A percentile compares a stretch with the other conserved stretches of the same genome.
These are phyloP conservation scores for Eolophus roseicapilla DNA, from an alignment of 2,113 vertebrate genomes.

Conservation along the genomic window DNA sequence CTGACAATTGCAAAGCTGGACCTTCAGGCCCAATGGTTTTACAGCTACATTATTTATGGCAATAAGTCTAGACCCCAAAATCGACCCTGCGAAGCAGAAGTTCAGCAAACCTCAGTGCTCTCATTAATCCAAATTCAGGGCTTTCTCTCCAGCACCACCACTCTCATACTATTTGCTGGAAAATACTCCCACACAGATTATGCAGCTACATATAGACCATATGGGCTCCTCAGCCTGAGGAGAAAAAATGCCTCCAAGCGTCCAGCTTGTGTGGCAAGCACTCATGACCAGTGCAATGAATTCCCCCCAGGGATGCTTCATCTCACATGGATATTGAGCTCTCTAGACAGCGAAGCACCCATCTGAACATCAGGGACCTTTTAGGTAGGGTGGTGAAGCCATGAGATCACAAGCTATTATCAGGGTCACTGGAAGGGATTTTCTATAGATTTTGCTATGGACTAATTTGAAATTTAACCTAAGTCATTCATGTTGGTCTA, in stretches of 20 bases:
- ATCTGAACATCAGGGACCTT: background rate
- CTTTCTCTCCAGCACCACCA: background rate
- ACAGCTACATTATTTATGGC: slow-evolving; percentile 60
- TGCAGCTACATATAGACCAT: background rate
- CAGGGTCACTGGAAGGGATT: background rate
- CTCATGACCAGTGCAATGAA: background rate
- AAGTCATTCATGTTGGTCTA: background rate
- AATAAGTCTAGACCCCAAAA: slow-evolving; percentile 56
- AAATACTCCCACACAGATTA: slow-evolving; percentile 10
- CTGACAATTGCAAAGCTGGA: background rate
- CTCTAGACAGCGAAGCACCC: background rate
- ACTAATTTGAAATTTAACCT: background rate
- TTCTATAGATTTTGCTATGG: background rate
- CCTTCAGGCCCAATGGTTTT: slow-evolving; percentile 15
- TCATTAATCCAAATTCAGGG: slow-evolving; percentile 11
- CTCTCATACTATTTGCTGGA: background rate
- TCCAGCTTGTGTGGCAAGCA: background rate
- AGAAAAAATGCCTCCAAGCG: background rate
- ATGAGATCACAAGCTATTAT: background rate
- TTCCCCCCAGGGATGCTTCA: background rate
- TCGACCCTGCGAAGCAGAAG: slow-evolving; percentile 27
- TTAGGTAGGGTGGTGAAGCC: background rate
- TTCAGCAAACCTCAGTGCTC: slow-evolving; percentile 43
- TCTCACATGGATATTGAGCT: background rate
- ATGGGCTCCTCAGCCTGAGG: background rate